These are phyloP conservation scores for Sorex araneus DNA, from an alignment of 2,113 vertebrate species.

Conservation along the genomic window DNA sequence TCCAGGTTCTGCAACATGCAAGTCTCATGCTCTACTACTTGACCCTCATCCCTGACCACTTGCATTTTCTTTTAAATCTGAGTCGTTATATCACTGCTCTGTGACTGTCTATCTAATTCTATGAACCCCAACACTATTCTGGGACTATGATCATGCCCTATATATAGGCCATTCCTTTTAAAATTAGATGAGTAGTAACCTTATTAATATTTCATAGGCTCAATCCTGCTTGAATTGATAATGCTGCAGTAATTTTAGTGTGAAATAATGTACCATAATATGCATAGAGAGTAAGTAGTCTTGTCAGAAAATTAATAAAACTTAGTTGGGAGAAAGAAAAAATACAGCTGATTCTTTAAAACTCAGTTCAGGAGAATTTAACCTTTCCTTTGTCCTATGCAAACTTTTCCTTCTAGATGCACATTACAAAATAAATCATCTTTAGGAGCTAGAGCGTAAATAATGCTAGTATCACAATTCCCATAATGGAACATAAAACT, in stretches of 20 bases:
- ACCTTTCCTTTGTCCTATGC: neutral
- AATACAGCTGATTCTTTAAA: slow-evolving; percentile 49
- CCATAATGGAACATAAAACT: neutral
- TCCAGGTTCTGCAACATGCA: too few species aligned
- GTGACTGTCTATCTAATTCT: neutral
- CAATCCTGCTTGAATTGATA: slow-evolving; percentile 78
- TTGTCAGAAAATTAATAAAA: slow-evolving; percentile 78
- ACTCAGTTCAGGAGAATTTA: slow-evolving; percentile 38
- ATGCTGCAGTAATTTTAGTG: slow-evolving; percentile 77
- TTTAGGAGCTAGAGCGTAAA: neutral
- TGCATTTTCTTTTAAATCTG: neutral
- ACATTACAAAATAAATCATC: slow-evolving; percentile 23
- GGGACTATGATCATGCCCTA: slow-evolving; percentile 54
- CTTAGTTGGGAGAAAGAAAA: slow-evolving; percentile 13
- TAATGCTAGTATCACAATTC: neutral
- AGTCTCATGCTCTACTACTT: too few species aligned
- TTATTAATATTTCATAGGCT: slow-evolving; percentile 81
- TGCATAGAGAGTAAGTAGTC: slow-evolving; percentile 56
- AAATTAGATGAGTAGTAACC: slow-evolving; percentile 77
- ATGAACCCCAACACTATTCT: slow-evolving; percentile 51
- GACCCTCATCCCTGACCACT: neutral
- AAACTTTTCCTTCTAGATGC: neutral
- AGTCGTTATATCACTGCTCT: slow-evolving; percentile 15
- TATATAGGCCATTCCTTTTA: slow-evolving; percentile 73
- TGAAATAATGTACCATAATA: slow-evolving; percentile 76